A percentile compares a stretch with the other conserved stretches of the same genome.
These are phyloP conservation scores for Heliconius melpomene DNA, from an alignment of 1,140 invertebrate species.

Conservation along the genomic window DNA sequence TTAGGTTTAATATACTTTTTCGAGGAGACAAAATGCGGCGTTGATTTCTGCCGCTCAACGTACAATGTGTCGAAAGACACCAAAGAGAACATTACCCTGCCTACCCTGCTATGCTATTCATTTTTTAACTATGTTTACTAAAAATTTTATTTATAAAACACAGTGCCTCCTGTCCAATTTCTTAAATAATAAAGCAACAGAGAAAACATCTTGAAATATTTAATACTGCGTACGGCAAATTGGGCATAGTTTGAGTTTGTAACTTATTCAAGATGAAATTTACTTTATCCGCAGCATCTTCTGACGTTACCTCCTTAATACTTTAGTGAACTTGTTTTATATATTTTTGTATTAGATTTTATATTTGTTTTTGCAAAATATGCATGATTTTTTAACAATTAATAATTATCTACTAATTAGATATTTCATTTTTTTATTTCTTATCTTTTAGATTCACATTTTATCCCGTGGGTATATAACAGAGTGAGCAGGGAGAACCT, in stretches of 20 bases:
- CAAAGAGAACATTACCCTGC: too few relatives aligned
- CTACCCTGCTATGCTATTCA: too few relatives aligned
- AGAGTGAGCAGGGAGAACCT: too few relatives aligned
- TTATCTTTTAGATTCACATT: too few relatives aligned
- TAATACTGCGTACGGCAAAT: constrained; percentile 2
- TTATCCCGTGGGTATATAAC: too few relatives aligned
- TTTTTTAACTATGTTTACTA: too few relatives aligned
- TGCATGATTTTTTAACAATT: too few relatives aligned
- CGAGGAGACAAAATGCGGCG: neutral
- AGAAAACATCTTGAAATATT: neutral
- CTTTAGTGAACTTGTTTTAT: neutral
- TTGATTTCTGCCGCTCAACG: neutral
- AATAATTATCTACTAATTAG: too few relatives aligned
- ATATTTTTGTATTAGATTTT: constrained; percentile 1
- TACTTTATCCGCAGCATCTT: constrained; percentile 1
- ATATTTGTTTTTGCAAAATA: neutral
- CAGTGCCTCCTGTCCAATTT: neutral
- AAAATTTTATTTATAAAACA: too few relatives aligned
- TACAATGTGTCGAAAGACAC: neutral
- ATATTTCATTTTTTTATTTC: too few relatives aligned
- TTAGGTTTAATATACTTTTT: too few relatives aligned
- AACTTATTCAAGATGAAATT: constrained; percentile 3
- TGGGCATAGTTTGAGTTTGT: neutral
- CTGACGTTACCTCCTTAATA: neutral
- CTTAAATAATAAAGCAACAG: neutral